Base-by-base conservation (phyloP, 2,888 invertebrate species). In the Himalopsyche anomala region DNA sequence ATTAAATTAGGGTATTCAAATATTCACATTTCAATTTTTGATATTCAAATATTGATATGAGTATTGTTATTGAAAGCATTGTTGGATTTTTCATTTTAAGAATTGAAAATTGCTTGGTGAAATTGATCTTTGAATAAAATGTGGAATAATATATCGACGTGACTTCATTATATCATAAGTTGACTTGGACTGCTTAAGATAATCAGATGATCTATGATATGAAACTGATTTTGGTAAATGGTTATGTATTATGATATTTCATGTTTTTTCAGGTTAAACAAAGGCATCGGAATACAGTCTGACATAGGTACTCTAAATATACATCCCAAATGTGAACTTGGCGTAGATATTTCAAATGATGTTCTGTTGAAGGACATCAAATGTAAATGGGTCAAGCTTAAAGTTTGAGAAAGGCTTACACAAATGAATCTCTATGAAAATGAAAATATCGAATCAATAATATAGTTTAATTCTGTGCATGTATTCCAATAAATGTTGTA, bases 281-380 rank as follows among this genome's bases (percentile, higher is more conserved):
- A 88, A 87, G 85, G 89, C 82, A 85, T 86, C 11, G 87, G 85
- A 51, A 74, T 87, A 2, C 80, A 74, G 36, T 12, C 69, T 8
- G 93, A 95, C 90, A 93, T 96, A 81, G 94, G 95, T 87, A 89
- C 93, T 28, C 91, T 96, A 19, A 94, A 94, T 87, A 91, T 95
- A 84, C 91, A 94, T 89, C 93, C 95, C 74, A 94, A 92, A 91
- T 94, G 94, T 90, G 93, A 94, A 9, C 91, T 97, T 87, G 97
- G 97, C 11, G 92, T 90, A 89, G 94, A 94, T 91, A 91, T 95
- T 89, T 92, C 92, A 80, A 90, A 93, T 82, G 93, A 94, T 89
- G 95, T 97, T 1, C 90, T 90, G 88, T 90, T 92, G 86, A 93
- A 94, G 86, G 91, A 94, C 86, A 93, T 97, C 83, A 93, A 92